phyloP scores from a whole-genome alignment of 2,113 vertebrate genomes.

The Prunella himalayana region DNA sequence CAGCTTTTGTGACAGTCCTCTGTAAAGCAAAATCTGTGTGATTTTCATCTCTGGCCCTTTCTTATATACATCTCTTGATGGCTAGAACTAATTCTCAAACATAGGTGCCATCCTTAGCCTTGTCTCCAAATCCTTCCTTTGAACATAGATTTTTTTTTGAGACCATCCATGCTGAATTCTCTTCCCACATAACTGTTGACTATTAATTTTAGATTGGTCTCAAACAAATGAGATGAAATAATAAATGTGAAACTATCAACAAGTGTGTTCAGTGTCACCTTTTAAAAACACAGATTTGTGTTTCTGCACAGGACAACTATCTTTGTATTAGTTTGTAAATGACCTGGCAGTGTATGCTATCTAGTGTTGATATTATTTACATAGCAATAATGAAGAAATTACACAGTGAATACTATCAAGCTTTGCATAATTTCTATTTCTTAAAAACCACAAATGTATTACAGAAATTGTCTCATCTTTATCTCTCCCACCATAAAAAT shows the following conservation, averaged over 20 bases:
- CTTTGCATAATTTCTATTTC: neutral
- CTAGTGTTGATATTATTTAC: neutral
- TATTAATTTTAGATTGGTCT: neutral
- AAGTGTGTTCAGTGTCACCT: neutral
- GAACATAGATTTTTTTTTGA: neutral
- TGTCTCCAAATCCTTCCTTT: neutral
- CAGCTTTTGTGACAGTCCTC: neutral
- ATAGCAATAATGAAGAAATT: neutral
- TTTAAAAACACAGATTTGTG: neutral
- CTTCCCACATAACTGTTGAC: neutral
- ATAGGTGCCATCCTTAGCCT: neutral
- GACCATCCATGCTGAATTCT: neutral
- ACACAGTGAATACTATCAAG: neutral
- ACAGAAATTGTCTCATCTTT: neutral
- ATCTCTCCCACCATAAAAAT: neutral
- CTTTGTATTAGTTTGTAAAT: neutral
- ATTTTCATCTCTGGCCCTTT: neutral
- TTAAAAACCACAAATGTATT: neutral
- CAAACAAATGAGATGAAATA: neutral
- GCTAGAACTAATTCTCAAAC: neutral
- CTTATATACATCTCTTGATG: neutral
- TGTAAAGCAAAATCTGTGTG: neutral
- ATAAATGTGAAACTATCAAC: neutral
- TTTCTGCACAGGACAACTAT: neutral
- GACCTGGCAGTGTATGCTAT: neutral